Conservation (phyloP, 2,113 vertebrate genomes). For the Lycaon pictus region DNA sequence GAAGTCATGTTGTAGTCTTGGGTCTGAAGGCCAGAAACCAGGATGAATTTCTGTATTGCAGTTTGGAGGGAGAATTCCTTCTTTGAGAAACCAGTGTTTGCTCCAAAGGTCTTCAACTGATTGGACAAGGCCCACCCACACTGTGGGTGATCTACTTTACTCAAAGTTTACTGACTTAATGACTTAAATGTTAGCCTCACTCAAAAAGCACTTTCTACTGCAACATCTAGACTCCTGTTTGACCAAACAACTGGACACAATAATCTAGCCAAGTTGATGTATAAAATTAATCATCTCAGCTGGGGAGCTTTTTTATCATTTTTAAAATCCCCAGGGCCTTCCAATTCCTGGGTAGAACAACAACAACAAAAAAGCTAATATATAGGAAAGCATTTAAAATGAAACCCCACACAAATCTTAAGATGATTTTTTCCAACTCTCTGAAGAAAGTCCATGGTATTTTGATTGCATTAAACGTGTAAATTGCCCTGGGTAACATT, state of each 20-base stretch:
- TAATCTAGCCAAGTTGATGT: not conserved
- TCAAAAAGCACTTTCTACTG: not conserved
- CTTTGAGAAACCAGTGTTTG: not conserved
- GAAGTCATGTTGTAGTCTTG: not conserved
- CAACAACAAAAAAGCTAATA: not conserved
- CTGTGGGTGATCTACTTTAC: not conserved
- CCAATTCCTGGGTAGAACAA: not conserved
- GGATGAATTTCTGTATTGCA: not conserved
- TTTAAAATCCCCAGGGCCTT: not conserved
- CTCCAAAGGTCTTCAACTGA: not conserved
- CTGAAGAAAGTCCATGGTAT: too few relatives aligned
- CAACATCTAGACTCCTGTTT: not conserved
- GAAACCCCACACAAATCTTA: not conserved
- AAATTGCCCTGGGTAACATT: too few relatives aligned
- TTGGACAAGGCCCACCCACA: not conserved
- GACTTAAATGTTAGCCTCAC: not conserved
- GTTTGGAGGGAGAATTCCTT: not conserved
- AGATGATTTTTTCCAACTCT: too few relatives aligned
- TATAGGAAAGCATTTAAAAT: not conserved
- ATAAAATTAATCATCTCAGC: not conserved
- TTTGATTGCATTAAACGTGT: too few relatives aligned
- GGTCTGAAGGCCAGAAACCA: not conserved
- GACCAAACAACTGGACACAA: not conserved
- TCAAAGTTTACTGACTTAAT: not conserved
- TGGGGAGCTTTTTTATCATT: not conserved